Percentiles rank a stretch among this genome's conserved stretches.
These are phyloP conservation scores for Thripadectes ignobilis DNA, from an alignment of 2,797 vertebrate species.

Conservation along the genomic window DNA sequence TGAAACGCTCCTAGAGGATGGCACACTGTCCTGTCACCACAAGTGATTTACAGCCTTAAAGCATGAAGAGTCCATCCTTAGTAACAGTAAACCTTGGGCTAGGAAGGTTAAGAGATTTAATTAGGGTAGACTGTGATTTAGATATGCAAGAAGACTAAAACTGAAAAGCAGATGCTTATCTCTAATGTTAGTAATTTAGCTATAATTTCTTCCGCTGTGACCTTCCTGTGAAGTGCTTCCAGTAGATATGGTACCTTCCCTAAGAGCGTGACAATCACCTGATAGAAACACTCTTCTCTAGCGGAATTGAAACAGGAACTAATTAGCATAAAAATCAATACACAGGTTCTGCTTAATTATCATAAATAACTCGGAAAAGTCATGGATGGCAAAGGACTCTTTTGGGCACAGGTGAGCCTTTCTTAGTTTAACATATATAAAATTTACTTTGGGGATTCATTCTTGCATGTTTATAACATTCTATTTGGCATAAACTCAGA, in stretches of 20 bases:
- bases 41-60: background rate
- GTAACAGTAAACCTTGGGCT: background rate
- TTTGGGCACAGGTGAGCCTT: background rate
- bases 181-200: background rate
- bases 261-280: background rate
- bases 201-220: background rate
- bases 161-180: slow-evolving; percentile 1
- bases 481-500: background rate
- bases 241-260: background rate
- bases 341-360: background rate
- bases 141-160: background rate
- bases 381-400: background rate
- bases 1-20: background rate
- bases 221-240: background rate
- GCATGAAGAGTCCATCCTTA: background rate
- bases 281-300: background rate
- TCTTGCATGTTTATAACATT: background rate
- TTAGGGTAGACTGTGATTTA: background rate
- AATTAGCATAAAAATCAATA: slow-evolving; percentile 25
- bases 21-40: background rate
- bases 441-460: background rate
- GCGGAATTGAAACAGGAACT: background rate
- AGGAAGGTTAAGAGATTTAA: background rate
- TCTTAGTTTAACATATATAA: background rate
- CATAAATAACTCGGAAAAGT: background rate